Conservation (phyloP, 2,888 invertebrate genomes). For the Hipparchia sbordonii region DNA sequence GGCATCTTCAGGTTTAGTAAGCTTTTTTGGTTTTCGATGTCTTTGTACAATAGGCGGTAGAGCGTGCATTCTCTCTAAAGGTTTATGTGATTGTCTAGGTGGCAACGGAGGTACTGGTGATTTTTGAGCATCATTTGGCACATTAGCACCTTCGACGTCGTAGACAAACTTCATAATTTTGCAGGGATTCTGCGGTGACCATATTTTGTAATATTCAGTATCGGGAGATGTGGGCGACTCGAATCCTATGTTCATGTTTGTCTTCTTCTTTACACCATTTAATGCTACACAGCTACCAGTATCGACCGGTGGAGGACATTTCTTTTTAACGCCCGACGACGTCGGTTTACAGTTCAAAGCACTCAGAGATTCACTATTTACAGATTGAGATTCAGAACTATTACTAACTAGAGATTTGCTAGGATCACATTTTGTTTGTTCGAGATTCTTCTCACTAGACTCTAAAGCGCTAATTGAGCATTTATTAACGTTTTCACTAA, state of each 20-base stretch:
- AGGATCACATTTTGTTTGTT: constrained; percentile 76
- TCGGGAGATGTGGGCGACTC: constrained; percentile 83
- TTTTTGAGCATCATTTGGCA: constrained; percentile 82
- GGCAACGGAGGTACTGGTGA: constrained; percentile 88
- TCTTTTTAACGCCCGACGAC: constrained; percentile 79
- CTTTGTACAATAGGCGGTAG: constrained; percentile 87
- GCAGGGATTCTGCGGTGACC: constrained; percentile 85
- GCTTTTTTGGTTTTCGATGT: constrained; percentile 86
- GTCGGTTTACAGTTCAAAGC: constrained; percentile 65
- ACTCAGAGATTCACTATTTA: constrained; percentile 77
- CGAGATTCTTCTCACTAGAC: constrained; percentile 70
- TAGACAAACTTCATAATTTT: constrained; percentile 82
- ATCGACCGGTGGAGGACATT: constrained; percentile 82
- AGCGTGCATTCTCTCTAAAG: constrained; percentile 89
- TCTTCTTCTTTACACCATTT: constrained; percentile 86
- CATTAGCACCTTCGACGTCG: constrained; percentile 75
- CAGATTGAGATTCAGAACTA: constrained; percentile 72
- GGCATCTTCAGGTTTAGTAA: constrained; percentile 87
- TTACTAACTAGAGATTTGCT: constrained; percentile 76
- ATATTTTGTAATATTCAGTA: constrained; percentile 87
- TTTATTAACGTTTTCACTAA: constrained; percentile 79
- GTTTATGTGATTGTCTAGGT: constrained; percentile 88
- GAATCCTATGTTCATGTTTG: constrained; percentile 77
- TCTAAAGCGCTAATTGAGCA: constrained; percentile 83
- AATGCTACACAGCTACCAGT: constrained; percentile 71